Base-by-base conservation (phyloP, 1,140 invertebrate species). In the Megathymus violae region DNA sequence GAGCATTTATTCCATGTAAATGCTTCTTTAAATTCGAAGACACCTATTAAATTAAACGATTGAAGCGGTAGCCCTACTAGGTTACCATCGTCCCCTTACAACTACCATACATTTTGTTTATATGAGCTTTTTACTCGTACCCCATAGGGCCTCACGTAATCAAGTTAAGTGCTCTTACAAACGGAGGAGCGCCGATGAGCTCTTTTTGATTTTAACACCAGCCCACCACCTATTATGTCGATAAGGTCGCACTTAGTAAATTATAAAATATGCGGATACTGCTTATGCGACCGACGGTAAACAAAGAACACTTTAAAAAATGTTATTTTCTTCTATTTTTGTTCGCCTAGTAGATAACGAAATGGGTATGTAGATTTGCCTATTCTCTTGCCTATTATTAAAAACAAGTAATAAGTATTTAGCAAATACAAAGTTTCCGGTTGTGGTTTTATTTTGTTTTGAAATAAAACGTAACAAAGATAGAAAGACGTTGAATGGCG, bases 111-210 rank as follows among this genome's bases (percentile, higher is more conserved):
- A 58, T 58, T 58, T 34, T 58, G 54, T 58, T 46, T 58, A 58
- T 46, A 58, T 58, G 25, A n/a, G 54, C 54, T 46, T 58, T 58
- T 58, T 58, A 58, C 54, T 47, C 27, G 43, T 43, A 46, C 41
- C 19, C 68, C 62, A 66, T 71, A 78, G 69, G 75, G 77, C 77
- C 80, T 82, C 77, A 51, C 69, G 82, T 89, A 90, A 90, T 89
- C 83, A 89, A 87, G 80, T 88, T 88, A 88, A 90, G 88, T 90
- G 86, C 85, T 85, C 80, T 80, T 81, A 73, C 68, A 52, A 54
- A 62, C 52, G 69, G 71, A 73, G 73, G 76, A 77, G 71, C 69
- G 73, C 51, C 84, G 76, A 85, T 82, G 76, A 74, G 73, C 80
- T 82, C 78, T 85, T 88, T 88, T 88, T 85, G 78, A 82, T 88